A percentile compares a stretch with the other conserved stretches of the same genome.
These are phyloP conservation scores for Pyrgilauda ruficollis DNA, from an alignment of 2,113 vertebrate genomes.

Conservation along the genomic window DNA sequence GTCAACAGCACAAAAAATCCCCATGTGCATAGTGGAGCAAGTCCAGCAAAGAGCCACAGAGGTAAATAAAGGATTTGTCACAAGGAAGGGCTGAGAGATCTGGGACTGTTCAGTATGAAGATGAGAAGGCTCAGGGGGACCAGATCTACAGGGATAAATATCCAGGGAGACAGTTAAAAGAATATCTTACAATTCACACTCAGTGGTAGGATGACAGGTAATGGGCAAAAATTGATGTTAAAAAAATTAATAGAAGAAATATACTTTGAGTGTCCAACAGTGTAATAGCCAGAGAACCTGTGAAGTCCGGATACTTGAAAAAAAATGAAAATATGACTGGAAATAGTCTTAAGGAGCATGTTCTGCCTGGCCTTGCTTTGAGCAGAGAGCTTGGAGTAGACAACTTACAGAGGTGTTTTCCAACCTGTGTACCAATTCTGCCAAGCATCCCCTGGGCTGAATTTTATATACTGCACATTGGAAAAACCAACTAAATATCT, in stretches of 20 bases:
- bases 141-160: background rate
- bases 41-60: background rate
- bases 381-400: background rate
- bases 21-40: background rate
- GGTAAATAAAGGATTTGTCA: background rate
- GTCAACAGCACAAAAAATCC: background rate
- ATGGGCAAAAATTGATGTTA: background rate
- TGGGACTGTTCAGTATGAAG: background rate
- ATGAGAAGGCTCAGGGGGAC: background rate
- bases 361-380: rapidly evolving
- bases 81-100: background rate
- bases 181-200: background rate
- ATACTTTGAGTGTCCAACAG: background rate
- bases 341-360: background rate
- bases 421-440: background rate
- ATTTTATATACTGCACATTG: background rate
- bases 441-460: background rate
- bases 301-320: background rate
- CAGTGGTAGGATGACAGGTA: background rate
- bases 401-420: background rate
- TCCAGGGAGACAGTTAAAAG: background rate
- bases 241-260: background rate
- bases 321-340: background rate
- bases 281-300: background rate
- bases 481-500: background rate